Conservation (phyloP, 2,888 invertebrate genomes). For the Sphinx pinastri region DNA sequence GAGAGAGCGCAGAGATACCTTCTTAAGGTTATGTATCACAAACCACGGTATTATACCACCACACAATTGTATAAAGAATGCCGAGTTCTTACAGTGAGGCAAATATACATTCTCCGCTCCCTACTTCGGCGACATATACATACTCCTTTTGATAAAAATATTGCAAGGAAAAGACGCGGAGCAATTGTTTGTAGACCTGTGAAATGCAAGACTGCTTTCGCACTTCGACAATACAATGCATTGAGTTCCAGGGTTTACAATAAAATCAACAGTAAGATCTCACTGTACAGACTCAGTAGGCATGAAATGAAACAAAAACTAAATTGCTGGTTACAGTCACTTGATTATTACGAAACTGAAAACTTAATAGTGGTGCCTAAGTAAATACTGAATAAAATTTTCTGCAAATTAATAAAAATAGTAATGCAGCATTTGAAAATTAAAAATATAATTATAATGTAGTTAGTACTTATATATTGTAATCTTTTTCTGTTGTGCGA, state of each 20-base stretch:
- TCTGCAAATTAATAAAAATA: no score
- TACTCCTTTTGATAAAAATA: not conserved
- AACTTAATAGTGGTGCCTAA: no score
- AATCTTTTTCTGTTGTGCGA: no score
- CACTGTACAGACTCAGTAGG: not conserved
- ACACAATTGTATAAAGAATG: conserved; percentile 1
- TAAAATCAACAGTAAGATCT: conserved; percentile 3
- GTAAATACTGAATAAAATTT: no score
- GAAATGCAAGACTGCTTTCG: not conserved
- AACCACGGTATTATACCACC: conserved; percentile 2
- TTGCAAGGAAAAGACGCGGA: not conserved
- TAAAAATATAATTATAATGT: no score
- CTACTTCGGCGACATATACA: not conserved
- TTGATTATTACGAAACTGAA: no score
- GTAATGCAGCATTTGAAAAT: no score
- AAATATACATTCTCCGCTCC: not conserved
- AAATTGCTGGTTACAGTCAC: no score
- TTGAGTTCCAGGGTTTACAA: not conserved
- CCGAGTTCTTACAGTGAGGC: conserved; percentile 1
- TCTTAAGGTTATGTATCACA: conserved; percentile 6
- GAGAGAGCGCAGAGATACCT: conserved; percentile 14
- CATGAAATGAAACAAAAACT: no score
- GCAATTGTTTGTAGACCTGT: not conserved
- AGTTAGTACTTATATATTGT: no score
- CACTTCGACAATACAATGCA: not conserved